phyloP scores from a whole-genome alignment of 2,797 vertebrate genomes.

The Trematomus bernacchii region DNA sequence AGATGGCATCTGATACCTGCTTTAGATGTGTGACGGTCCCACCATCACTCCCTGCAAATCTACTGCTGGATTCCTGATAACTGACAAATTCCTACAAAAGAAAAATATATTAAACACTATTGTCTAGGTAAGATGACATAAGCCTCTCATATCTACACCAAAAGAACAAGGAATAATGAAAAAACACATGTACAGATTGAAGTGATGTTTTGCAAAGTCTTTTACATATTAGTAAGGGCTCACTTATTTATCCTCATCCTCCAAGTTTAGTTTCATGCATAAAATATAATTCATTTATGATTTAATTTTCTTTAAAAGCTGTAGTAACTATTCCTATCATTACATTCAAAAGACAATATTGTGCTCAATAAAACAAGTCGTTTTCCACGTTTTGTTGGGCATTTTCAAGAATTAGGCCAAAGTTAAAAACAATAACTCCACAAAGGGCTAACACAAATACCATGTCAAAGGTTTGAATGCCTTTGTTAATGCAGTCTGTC shows the following conservation, averaged over 20 bases:
- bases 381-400: not conserved
- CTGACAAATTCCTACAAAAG: conserved; percentile 26
- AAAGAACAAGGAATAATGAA: conserved; percentile 14
- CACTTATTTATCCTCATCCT: not conserved
- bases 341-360: too few species aligned
- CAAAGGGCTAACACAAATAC: conserved; percentile 6
- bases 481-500: conserved; percentile 30
- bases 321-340: not conserved
- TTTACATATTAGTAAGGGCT: not conserved
- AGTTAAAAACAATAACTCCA: not conserved
- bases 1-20: conserved; percentile 83
- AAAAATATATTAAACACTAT: conserved; percentile 14
- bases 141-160: not conserved
- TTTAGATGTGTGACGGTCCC: conserved; percentile 28
- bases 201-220: not conserved
- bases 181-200: not conserved
- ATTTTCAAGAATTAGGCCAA: conserved; percentile 1
- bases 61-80: conserved; percentile 18
- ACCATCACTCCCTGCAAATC: conserved; percentile 19
- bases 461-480: conserved; percentile 20
- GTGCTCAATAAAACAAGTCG: not conserved
- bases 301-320: conserved; percentile 12
- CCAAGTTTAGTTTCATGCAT: not conserved
- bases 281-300: not conserved
- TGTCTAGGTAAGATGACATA: not conserved